phyloP scores from a whole-genome alignment of 2,797 vertebrate species.

The Coregonus sp. region DNA sequence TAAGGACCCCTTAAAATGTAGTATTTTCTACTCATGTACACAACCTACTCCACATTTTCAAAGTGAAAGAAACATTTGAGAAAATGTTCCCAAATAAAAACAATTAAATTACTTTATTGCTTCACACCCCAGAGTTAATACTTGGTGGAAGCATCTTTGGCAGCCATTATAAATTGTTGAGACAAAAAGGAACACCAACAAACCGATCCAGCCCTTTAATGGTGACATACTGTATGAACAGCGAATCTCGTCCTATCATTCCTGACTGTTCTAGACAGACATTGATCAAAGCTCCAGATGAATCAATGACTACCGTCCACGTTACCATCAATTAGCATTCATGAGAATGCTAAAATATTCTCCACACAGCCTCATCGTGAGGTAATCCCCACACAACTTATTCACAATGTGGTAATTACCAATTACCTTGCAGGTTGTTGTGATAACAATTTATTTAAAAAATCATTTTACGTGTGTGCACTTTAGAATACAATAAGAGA shows the following conservation, averaged over 20 bases:
- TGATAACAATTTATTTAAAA: neutral
- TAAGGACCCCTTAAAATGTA: no score
- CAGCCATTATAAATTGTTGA: no score
- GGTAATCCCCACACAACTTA: neutral
- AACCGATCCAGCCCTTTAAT: neutral
- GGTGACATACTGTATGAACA: neutral
- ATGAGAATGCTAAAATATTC: conserved; percentile 33
- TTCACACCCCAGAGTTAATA: no score
- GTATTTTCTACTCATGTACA: no score
- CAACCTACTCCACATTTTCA: no score
- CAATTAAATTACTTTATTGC: no score
- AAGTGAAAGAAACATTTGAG: no score
- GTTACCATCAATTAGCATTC: conserved; percentile 40
- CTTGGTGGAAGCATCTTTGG: no score
- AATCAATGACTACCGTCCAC: conserved; percentile 12
- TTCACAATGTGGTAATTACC: neutral
- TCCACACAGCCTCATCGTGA: neutral
- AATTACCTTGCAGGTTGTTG: neutral
- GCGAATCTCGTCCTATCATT: conserved; percentile 8
- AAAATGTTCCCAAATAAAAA: no score
- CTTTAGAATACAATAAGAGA: neutral
- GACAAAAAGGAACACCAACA: no score
- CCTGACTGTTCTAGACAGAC: neutral
- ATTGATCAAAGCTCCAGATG: conserved; percentile 18
- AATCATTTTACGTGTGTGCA: neutral